phyloP scores from a whole-genome alignment of 1,140 invertebrate genomes.

The Akabosia matsudoensis region DNA sequence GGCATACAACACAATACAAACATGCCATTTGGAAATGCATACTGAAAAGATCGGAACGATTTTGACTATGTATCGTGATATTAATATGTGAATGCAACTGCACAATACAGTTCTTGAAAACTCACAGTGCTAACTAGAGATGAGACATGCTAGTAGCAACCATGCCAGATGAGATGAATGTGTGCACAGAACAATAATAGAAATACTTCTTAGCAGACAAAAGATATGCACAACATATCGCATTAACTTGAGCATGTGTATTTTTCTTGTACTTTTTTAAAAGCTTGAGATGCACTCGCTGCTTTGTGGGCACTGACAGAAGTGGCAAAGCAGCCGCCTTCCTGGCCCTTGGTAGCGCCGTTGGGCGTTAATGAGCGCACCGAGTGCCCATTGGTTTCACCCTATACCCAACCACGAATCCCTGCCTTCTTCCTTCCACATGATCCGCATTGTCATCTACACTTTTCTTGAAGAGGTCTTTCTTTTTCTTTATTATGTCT shows the following conservation, averaged over 20 bases:
- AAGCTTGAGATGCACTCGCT: constrained; percentile 30
- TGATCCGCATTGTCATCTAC: constrained; percentile 4
- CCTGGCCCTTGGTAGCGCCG: constrained; percentile 40
- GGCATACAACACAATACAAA: no score
- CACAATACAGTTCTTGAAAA: no score
- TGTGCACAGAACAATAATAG: background rate
- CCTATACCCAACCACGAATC: constrained; percentile 41
- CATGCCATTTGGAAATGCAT: no score
- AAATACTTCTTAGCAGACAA: background rate
- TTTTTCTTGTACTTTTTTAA: background rate
- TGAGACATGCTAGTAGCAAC: no score
- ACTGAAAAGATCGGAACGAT: no score
- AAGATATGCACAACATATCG: background rate
- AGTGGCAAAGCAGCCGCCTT: constrained; percentile 45
- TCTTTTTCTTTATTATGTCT: constrained; percentile 1
- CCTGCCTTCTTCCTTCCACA: constrained; percentile 9
- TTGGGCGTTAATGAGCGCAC: constrained; percentile 47
- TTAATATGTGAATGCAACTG: no score
- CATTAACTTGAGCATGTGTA: background rate
- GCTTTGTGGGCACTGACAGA: constrained; percentile 36
- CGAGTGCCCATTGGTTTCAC: constrained; percentile 43
- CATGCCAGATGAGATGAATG: no score
- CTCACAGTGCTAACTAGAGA: no score
- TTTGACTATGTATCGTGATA: no score
- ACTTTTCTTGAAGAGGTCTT: constrained; percentile 6